A percentile compares a stretch with the other conserved stretches of the same genome.
These are phyloP conservation scores for Hydroisotoma schaefferi DNA, from an alignment of 2,888 invertebrate species.

Conservation along the genomic window DNA sequence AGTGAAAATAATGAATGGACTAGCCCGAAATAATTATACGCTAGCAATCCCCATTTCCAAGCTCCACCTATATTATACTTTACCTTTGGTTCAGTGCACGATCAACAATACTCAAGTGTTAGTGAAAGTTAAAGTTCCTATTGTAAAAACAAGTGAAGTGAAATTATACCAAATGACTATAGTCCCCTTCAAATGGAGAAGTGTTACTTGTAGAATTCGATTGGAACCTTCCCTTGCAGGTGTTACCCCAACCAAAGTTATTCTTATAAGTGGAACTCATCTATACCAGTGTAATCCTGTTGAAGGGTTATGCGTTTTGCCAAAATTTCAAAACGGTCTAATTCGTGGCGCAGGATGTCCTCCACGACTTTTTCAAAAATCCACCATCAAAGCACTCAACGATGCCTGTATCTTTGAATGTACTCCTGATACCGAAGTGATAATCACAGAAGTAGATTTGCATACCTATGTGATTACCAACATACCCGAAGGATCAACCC, in stretches of 20 bases:
- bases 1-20: not conserved
- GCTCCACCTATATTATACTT: slow-evolving; percentile 3
- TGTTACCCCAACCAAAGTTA: not conserved
- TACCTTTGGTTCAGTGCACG: slow-evolving; percentile 6
- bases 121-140: slow-evolving; percentile 9
- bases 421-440: not conserved
- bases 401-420: slow-evolving; percentile 17
- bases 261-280: slow-evolving; percentile 12
- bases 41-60: not conserved
- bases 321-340: slow-evolving; percentile 8
- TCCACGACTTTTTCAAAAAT: too few relatives aligned
- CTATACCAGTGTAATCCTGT: slow-evolving; percentile 14
- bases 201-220: slow-evolving; percentile 9
- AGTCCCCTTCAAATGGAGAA: slow-evolving; percentile 14
- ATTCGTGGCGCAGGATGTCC: slow-evolving; percentile 8
- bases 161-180: slow-evolving; percentile 1
- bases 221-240: slow-evolving; percentile 10
- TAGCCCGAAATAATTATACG: not conserved
- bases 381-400: slow-evolving; percentile 13
- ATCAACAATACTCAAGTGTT: not conserved
- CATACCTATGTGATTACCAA: slow-evolving; percentile 5
- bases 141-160: not conserved
- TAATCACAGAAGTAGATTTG: slow-evolving; percentile 12
- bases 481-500: not conserved
- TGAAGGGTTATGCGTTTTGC: slow-evolving; percentile 13